Evolutionary conservation across 2,113 vertebrate species (phyloP).

Genomic region (Cygnus buccinator): DNA sequence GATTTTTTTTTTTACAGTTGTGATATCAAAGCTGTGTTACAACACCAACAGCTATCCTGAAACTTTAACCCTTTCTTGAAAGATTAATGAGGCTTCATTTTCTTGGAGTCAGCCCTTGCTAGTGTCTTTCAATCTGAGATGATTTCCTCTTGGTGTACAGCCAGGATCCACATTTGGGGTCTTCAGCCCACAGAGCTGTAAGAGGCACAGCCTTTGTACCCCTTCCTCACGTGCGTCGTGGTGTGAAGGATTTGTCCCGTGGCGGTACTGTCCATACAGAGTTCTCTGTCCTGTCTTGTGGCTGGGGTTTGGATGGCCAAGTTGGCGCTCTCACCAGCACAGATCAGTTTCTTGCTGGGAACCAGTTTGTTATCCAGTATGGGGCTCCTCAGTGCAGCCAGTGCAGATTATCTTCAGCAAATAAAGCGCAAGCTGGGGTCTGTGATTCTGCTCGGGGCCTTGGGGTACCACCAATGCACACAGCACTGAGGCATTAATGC

Average conservation of each 20-base stretch:
- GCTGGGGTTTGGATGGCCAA: not conserved
- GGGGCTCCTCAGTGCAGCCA: not conserved
- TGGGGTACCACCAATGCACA: not conserved
- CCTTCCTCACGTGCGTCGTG: not conserved
- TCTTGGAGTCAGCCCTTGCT: not conserved
- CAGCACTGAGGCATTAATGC: not conserved
- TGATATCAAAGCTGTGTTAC: not conserved
- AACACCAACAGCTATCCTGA: not conserved
- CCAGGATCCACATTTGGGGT: not conserved
- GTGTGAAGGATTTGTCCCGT: not conserved
- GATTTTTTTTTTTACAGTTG: not conserved
- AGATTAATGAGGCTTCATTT: not conserved
- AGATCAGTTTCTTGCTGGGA: not conserved
- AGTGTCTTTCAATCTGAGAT: not conserved
- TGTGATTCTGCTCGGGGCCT: not conserved
- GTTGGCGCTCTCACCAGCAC: not conserved
- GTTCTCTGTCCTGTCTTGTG: fast-evolving
- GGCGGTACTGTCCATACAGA: fast-evolving
- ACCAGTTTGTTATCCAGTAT: not conserved
- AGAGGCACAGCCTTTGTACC: not conserved
- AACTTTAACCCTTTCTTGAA: not conserved
- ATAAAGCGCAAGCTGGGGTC: not conserved
- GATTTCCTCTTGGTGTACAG: not conserved
- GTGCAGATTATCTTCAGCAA: not conserved
- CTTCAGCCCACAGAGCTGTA: not conserved